Evolutionary conservation across 2,113 vertebrate species (phyloP).

Genomic region (Mus spicilegus): DNA sequence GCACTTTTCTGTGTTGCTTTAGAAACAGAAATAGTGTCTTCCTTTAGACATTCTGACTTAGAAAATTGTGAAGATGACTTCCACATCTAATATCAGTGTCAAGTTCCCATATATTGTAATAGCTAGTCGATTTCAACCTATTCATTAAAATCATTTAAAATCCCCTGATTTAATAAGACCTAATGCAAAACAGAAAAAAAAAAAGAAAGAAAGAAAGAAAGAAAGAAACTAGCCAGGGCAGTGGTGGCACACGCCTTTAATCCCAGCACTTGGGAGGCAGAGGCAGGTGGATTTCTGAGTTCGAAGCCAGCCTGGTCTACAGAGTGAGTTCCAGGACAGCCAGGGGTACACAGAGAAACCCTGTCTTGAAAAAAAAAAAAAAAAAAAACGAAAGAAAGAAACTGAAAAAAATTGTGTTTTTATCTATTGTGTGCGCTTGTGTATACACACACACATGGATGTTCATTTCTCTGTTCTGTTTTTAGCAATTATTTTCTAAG

Average conservation of each 20-base stretch:
- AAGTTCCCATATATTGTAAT: neutral
- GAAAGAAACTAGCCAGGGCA: too few species aligned
- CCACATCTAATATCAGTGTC: constrained; percentile 17
- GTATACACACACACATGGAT: neutral
- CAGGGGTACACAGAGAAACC: too few species aligned
- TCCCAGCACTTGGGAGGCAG: too few species aligned
- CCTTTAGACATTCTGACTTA: neutral
- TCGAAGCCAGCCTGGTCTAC: too few species aligned
- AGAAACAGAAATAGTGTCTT: neutral
- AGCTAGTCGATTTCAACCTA: neutral
- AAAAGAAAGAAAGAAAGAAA: neutral
- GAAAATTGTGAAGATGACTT: neutral
- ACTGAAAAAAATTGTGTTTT: constrained; percentile 7
- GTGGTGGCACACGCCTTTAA: too few species aligned
- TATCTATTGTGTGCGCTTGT: neutral
- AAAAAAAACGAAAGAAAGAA: neutral
- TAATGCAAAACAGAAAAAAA: constrained; percentile 15
- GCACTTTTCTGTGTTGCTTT: neutral
- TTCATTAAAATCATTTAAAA: constrained; percentile 47
- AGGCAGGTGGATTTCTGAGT: too few species aligned
- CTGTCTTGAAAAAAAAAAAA: too few species aligned
- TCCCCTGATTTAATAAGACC: constrained; percentile 15
- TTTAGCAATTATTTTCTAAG: constrained; percentile 43
- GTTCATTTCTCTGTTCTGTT: constrained; percentile 13
- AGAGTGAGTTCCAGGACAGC: too few species aligned